Percentiles rank a stretch among this genome's conserved stretches.
These are phyloP conservation scores for Hafferia zeledoni DNA, from an alignment of 2,797 vertebrate genomes.

Conservation along the genomic window DNA sequence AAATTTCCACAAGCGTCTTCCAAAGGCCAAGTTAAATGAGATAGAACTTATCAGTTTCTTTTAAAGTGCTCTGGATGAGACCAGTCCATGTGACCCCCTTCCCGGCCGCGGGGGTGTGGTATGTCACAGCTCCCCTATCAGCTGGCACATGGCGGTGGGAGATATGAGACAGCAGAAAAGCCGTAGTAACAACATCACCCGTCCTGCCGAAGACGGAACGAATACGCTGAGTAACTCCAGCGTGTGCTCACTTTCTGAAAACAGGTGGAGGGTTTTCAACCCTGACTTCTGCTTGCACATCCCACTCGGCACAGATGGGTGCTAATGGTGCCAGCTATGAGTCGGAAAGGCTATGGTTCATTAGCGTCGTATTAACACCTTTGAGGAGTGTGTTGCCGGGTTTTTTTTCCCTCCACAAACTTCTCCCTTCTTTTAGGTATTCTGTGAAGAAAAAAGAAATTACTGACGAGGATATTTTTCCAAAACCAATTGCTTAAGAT, in stretches of 20 bases:
- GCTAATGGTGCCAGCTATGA: background rate
- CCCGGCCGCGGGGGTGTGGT: slow-evolving; percentile 49
- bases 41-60: slow-evolving; percentile 71
- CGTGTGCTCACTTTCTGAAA: background rate
- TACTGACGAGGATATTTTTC: background rate
- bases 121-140: slow-evolving; percentile 69
- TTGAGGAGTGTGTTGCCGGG: background rate
- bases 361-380: background rate
- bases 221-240: slow-evolving; percentile 46
- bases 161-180: slow-evolving; percentile 71
- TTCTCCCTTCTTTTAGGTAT: background rate
- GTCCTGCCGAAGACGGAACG: background rate
- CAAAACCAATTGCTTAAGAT: background rate
- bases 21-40: slow-evolving; percentile 70
- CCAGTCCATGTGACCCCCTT: slow-evolving; percentile 46
- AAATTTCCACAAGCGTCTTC: slow-evolving; percentile 67
- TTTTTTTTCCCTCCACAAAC: background rate
- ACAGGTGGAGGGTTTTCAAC: slow-evolving; percentile 22
- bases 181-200: slow-evolving; percentile 8
- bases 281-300: background rate
- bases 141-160: slow-evolving; percentile 52
- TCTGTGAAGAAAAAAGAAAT: background rate
- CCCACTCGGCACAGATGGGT: slow-evolving; percentile 2
- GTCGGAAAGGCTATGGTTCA: background rate
- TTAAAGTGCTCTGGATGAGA: slow-evolving; percentile 55